phyloP scores from a whole-genome alignment of 2,113 vertebrate genomes.

The Lamprotornis superbus region DNA sequence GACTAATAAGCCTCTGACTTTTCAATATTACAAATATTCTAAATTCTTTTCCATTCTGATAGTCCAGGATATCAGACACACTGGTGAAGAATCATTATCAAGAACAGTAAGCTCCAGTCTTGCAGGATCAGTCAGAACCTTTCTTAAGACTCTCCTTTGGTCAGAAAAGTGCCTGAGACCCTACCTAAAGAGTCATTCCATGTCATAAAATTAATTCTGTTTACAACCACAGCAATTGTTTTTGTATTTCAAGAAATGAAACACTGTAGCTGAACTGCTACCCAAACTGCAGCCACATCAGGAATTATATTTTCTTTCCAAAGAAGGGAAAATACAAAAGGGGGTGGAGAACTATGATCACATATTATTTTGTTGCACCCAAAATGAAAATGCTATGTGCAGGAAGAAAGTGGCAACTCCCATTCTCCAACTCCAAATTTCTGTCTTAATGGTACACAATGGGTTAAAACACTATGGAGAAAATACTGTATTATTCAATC shows the following conservation, averaged over 20 bases:
- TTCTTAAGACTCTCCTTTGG: not conserved
- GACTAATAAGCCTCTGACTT: not conserved
- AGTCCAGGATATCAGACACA: not conserved
- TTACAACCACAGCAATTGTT: not conserved
- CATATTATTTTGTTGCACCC: not conserved
- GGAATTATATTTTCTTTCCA: not conserved
- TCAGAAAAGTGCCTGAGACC: not conserved
- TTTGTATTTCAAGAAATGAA: not conserved
- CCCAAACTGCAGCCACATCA: not conserved
- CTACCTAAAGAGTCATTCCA: not conserved
- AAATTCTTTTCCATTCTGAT: not conserved
- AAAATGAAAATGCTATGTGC: not conserved
- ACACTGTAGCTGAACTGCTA: not conserved
- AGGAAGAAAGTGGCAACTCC: not conserved
- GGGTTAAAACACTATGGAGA: not conserved
- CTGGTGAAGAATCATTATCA: not conserved
- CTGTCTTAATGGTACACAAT: not conserved
- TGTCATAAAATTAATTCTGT: not conserved
- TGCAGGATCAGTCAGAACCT: not conserved
- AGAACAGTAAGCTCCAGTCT: not conserved
- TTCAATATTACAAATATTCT: not conserved
- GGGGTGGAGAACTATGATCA: not conserved
- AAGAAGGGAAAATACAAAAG: not conserved
- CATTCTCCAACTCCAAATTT: not conserved
- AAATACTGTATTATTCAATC: conserved; percentile 31